Percentiles rank a stretch among this genome's conserved stretches.
phyloP scores from a whole-genome alignment of 2,113 vertebrate species.

The Chiloscyllium plagiosum region DNA sequence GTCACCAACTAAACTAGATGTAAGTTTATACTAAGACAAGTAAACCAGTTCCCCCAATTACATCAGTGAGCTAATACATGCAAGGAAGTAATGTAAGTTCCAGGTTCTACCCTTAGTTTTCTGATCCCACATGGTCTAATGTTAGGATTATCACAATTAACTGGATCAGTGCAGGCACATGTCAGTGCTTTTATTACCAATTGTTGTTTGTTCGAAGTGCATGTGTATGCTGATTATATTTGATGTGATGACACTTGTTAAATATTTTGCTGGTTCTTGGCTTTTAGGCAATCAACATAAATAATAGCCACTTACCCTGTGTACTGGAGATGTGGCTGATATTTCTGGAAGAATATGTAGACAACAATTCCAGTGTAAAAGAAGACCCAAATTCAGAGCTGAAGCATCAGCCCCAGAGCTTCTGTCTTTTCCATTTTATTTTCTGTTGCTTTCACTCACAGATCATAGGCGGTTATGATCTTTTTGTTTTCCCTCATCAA shows the following conservation, averaged over 20 bases:
- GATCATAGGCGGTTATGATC: neutral
- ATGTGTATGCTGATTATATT: neutral
- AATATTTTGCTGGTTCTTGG: neutral
- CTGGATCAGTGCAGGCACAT: neutral
- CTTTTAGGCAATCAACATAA: neutral
- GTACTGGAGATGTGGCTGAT: neutral
- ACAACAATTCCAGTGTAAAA: neutral
- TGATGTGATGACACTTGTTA: neutral
- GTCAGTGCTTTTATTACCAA: neutral
- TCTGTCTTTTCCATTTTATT: neutral
- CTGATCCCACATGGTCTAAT: neutral
- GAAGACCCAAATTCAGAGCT: too few relatives aligned
- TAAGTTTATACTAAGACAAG: neutral
- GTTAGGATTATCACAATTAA: neutral
- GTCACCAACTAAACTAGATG: neutral
- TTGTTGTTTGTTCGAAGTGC: neutral
- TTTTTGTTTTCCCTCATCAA: slow-evolving; percentile 35
- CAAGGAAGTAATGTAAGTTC: neutral
- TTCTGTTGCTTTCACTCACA: neutral
- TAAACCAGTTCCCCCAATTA: neutral
- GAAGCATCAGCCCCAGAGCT: neutral
- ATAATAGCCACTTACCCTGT: neutral
- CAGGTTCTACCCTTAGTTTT: neutral
- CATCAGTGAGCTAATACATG: neutral
- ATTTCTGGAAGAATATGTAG: neutral